These are phyloP conservation scores for Drosophila demipolita DNA, from an alignment of 2,888 invertebrate species.

Conservation along the genomic window DNA sequence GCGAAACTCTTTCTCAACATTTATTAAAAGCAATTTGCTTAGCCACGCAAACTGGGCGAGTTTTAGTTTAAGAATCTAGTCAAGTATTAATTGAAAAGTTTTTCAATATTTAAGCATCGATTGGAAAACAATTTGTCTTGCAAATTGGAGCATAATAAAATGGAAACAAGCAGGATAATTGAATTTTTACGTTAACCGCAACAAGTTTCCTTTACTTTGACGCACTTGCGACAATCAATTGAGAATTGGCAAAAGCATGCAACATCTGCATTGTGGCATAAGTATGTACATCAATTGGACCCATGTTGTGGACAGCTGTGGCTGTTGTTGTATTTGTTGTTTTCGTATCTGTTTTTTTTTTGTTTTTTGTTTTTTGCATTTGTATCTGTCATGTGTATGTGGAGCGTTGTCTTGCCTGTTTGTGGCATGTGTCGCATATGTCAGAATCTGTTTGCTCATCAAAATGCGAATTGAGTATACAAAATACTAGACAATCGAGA, in stretches of 20 bases:
- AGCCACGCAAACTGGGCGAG: neutral
- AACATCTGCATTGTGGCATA: constrained; percentile 23
- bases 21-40: neutral
- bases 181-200: constrained; percentile 37
- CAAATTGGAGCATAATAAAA: constrained; percentile 5
- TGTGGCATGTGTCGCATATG: constrained; percentile 57
- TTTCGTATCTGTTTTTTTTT: constrained; percentile 2
- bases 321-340: neutral
- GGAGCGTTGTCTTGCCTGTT: constrained; percentile 30
- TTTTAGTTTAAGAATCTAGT: neutral
- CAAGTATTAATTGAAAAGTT: constrained; percentile 2
- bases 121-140: neutral
- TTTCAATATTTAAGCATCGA: neutral
- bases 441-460: constrained; percentile 75
- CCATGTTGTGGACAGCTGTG: constrained; percentile 52
- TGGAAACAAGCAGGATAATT: constrained; percentile 18
- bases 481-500: constrained; percentile 3
- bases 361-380: constrained; percentile 8
- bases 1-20: neutral
- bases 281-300: constrained; percentile 44
- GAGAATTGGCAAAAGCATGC: constrained; percentile 41
- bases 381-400: constrained; percentile 52
- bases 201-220: constrained; percentile 37
- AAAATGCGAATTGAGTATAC: constrained; percentile 42
- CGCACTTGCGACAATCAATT: constrained; percentile 52